Conservation (phyloP, 2,888 invertebrate species). For the Dynastes tityus region DNA sequence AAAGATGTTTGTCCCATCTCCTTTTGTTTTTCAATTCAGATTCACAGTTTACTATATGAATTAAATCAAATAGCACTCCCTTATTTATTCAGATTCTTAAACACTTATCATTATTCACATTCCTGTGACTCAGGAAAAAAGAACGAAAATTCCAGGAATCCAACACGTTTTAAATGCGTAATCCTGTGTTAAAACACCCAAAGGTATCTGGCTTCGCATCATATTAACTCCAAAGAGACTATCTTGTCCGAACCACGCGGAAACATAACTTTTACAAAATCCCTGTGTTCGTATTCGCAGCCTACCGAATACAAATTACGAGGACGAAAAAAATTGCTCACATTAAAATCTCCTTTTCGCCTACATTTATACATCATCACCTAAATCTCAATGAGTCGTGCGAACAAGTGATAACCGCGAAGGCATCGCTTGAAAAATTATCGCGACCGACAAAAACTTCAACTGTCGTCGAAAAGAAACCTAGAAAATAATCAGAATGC, state of each 20-base stretch:
- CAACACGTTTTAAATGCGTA: no score
- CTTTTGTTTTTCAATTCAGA: no score
- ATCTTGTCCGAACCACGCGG: neutral
- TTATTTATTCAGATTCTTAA: no score
- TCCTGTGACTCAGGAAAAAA: no score
- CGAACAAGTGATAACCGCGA: conserved; percentile 21
- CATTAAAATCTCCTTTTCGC: conserved; percentile 35
- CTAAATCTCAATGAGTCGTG: conserved; percentile 46
- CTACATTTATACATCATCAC: conserved; percentile 40
- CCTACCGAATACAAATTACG: neutral
- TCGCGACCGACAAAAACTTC: conserved; percentile 15
- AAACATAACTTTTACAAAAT: conserved; percentile 3
- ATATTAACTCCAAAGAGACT: neutral
- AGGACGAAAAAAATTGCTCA: conserved; percentile 12
- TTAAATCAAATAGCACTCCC: no score
- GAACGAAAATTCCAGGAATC: no score
- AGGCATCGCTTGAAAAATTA: conserved; percentile 38
- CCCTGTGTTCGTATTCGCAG: neutral
- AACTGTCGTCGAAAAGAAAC: conserved; percentile 19
- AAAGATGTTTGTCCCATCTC: no score
- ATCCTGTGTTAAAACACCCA: no score
- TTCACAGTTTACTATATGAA: no score
- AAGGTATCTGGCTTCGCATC: no score
- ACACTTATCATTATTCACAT: no score
- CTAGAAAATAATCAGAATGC: neutral